Evolutionary conservation across 2,888 invertebrate genomes (phyloP).

Genomic region (Tortrix viridana): DNA sequence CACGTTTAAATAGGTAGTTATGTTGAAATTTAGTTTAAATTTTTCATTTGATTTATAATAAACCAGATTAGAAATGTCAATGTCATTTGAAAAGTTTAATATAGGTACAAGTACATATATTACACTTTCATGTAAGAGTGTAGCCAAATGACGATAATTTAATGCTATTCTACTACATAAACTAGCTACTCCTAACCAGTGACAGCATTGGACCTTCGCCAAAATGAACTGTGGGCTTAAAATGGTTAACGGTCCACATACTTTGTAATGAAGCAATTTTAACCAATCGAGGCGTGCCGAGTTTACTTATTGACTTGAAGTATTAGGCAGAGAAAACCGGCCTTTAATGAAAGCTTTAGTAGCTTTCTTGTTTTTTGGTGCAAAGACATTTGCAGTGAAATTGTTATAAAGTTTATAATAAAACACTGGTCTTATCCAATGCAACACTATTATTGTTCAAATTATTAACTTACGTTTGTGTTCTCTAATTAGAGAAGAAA

Average conservation of each 20-base stretch:
- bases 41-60: no score
- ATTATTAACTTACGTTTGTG: no score
- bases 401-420: no score
- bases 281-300: slow-evolving; percentile 32
- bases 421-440: no score
- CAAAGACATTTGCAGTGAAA: no score
- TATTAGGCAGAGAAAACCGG: slow-evolving; percentile 7
- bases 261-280: slow-evolving; percentile 34
- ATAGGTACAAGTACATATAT: slow-evolving; percentile 15
- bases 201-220: slow-evolving; percentile 33
- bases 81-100: not conserved
- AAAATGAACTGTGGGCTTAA: slow-evolving; percentile 35
- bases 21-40: no score
- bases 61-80: no score
- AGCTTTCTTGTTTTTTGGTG: not conserved
- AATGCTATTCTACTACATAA: slow-evolving; percentile 35
- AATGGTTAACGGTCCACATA: slow-evolving; percentile 29
- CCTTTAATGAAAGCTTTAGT: slow-evolving; percentile 7
- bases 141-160: slow-evolving; percentile 37
- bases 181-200: slow-evolving; percentile 26
- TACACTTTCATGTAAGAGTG: slow-evolving; percentile 19
- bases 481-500: no score
- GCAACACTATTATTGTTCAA: no score
- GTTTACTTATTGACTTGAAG: slow-evolving; percentile 32
- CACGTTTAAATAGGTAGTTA: no score